Evolutionary conservation across 2,113 vertebrate species (phyloP), one percentile per base, ranked within the genome.

Genomic region (Indicator maculatus): DNA sequence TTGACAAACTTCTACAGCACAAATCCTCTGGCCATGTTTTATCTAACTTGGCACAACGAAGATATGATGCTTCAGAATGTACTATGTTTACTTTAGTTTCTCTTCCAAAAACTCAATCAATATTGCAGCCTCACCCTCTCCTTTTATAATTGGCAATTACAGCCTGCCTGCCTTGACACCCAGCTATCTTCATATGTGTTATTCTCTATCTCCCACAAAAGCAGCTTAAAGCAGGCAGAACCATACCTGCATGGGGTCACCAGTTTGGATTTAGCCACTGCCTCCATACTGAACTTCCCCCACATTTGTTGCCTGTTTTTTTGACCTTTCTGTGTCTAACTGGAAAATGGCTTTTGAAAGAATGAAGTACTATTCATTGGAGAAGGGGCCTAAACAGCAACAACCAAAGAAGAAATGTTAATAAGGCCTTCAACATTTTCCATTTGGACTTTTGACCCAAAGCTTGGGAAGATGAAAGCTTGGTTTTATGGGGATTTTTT

Each of bases 101-200:
- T 55, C 56, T 83, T 90, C 95, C 94, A 85, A 92, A 90, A 90
- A 65, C 93, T 94, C 93, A 95, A 95, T 96, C 96, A 78, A 83
- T 92, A 95, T 56, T 84, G 56, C 78, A 95, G 92, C 75, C 84
- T 94, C 89, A 79, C 81, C 4, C 5, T 82, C 86, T 94, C 85
- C 60, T 90, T 88, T 90, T 96, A 75, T 93, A 95, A 91, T 91
- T 95, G 83, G 67, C 88, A 96, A 89, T 94, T 96, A 89, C 75
- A 89, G 75, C 20, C 65, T 61, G 81, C 70, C 83, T 93, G 80
- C 47, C 72, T 70, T 71, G 72, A 94, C 66, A 93, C 85, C 63
- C 60, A 71, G 71, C 52, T 60, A 50, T 82, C 79, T 90, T 75
- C 44, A 18, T 27, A 19, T 38, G 45, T 64, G 45, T 72, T 86